A percentile compares a stretch with the other conserved stretches of the same genome.
These are phyloP conservation scores for Habropoda laboriosa DNA, from an alignment of 1,140 invertebrate species.

Conservation along the genomic window DNA sequence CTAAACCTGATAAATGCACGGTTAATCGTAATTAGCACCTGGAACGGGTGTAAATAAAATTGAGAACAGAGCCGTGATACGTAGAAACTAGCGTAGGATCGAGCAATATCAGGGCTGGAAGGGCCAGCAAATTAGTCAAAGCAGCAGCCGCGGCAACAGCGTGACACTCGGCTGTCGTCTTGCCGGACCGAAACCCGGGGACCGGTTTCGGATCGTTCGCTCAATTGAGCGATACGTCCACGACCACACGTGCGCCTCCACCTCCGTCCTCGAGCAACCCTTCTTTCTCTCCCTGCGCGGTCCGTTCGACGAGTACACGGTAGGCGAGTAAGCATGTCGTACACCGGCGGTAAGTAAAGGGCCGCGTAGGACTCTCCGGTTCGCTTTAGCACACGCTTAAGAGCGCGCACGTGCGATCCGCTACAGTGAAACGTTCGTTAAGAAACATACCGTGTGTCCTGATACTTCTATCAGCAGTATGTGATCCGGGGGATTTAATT, in stretches of 20 bases:
- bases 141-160: constrained; percentile 60
- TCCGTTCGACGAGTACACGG: constrained; percentile 38
- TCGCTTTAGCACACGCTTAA: constrained; percentile 8
- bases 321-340: constrained; percentile 54
- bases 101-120: constrained; percentile 27
- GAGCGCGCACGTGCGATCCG: neutral
- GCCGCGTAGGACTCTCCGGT: constrained; percentile 10
- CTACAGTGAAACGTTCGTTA: neutral
- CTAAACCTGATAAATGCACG: no score
- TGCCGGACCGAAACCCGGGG: constrained; percentile 59
- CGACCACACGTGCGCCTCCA: constrained; percentile 74
- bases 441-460: neutral
- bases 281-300: constrained; percentile 48
- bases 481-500: neutral
- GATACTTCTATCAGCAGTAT: neutral
- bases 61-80: neutral
- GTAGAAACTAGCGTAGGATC: constrained; percentile 25
- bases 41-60: neutral
- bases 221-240: constrained; percentile 78
- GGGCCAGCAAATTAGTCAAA: constrained; percentile 70
- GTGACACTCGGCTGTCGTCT: constrained; percentile 69
- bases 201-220: constrained; percentile 73
- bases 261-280: constrained; percentile 28
- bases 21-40: no score
- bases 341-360: constrained; percentile 49